Evolutionary conservation across 2,888 invertebrate species (phyloP), one percentile per base, ranked within the genome.

Genomic region (Eledona agricola): DNA sequence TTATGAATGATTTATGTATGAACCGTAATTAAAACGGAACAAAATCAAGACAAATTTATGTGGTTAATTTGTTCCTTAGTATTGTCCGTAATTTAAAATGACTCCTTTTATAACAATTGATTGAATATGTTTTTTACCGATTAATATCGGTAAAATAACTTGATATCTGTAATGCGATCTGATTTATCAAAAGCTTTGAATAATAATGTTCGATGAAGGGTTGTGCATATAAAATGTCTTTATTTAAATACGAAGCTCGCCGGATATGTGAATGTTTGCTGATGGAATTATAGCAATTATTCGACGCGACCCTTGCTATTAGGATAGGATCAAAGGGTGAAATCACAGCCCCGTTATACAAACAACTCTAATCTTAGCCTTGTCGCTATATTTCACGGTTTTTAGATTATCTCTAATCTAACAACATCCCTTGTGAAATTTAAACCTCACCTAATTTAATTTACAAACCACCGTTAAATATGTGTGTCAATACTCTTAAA

Each of bases 311-410:
- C 59, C 60, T 57, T 59, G 37, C 45, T 34, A 57, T 50, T 57
- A 51, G 51, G 37, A 19, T 34, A 45, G 47, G 53, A 46, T 55
- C 49, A 56, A 60, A 58, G 57, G 60, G 60, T 58, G 54, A 28
- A 60, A 55, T 40, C 40, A n/a, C 42, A 45, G 29, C 46, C 56
- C 58, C 60, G 43, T 57, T 61, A 55, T 46, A 53, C 55, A 62
- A 60, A 63, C 59, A 55, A 54, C 43, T 23, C 32, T 60, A 62
- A 65, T 62, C 62, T 62, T 61, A 34, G 51, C 35, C 54, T 52
- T 58, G 51, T 58, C 47, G 58, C 58, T 57, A 65, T 65, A 65
- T 65, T 65, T 65, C 60, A 65, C 62, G 63, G 60, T 55, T 59
- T 65, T 63, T 59, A 61, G 55, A 58, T 65, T 63, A 62, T 62